Evolutionary conservation across 2,113 vertebrate genomes (phyloP), one percentile per base, ranked within the genome.

Genomic region (Garra rufa): DNA sequence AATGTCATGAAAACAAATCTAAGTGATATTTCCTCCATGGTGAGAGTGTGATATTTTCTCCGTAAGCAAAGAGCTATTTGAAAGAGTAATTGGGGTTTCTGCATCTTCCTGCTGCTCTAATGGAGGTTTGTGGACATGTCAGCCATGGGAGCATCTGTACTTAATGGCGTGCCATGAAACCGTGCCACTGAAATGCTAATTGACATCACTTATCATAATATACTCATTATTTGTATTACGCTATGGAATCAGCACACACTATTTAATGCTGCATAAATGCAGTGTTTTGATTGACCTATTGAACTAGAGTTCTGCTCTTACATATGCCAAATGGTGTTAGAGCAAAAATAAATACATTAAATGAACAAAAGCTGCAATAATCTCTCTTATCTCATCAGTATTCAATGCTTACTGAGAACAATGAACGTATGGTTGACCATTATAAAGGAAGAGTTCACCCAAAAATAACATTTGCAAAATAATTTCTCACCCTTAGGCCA

Each of bases 31-130:
- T 90, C 81, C 88, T 85, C 48, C 30, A 50, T 52, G 65, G 83
- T 69, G 78, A 83, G 87, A 76, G 88, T 61, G 38, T n/a, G 57
- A 86, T 88, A 89, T 90, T 89, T 85, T 86, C 71, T 46, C 30
- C 55, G 73, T 81, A 83, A 85, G 90, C 87, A 83, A 34, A 71
- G 77, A 80, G 76, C 65, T 70, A 84, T 85, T 88, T 83, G 48
- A 74, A 80, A 52, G 61, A 81, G 63, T 79, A 69, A 86, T 84
- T 88, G 85, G 28, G 70, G 55, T 61, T 86, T 24, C 46, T 84
- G 28, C 57, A 38, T 65, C 59, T 52, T 82, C 41, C 50, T 21
- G 57, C 30, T 76, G 48, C 52, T 52, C 21, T 76, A 83, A 74
- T 74, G 6, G 77, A 44, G 50, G 30, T 46, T 84, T 84, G 82